These are phyloP conservation scores for Andrena hattorfiana DNA, from an alignment of 2,888 invertebrate genomes.

Conservation along the genomic window DNA sequence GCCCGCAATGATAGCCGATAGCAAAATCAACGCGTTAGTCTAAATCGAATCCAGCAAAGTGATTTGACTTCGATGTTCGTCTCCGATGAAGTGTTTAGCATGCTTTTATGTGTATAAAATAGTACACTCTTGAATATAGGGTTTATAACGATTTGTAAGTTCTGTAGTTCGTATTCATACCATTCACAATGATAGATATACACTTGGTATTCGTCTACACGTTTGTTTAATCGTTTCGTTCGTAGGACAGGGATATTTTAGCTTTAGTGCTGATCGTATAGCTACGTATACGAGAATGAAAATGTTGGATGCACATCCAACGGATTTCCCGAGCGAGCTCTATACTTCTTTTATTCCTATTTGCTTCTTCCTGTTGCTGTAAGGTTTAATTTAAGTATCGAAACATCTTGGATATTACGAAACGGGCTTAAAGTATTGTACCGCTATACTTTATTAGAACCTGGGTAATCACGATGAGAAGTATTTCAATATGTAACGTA, in stretches of 20 bases:
- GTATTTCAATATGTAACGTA: slow-evolving; percentile 42
- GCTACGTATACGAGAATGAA: slow-evolving; percentile 8
- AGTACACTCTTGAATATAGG: slow-evolving; percentile 33
- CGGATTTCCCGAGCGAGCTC: slow-evolving; percentile 7
- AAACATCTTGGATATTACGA: slow-evolving; percentile 11
- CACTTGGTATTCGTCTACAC: slow-evolving; percentile 21
- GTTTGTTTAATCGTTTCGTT: slow-evolving; percentile 24
- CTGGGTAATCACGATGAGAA: slow-evolving; percentile 29
- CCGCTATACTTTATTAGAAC: slow-evolving; percentile 25
- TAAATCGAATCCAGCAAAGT: slow-evolving; percentile 11
- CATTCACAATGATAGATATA: slow-evolving; percentile 23
- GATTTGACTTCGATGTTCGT: slow-evolving; percentile 43
- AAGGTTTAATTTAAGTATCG: slow-evolving; percentile 17
- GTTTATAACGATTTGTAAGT: slow-evolving; percentile 45
- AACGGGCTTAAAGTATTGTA: slow-evolving; percentile 23
- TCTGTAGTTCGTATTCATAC: slow-evolving; percentile 29
- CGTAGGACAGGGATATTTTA: slow-evolving; percentile 20
- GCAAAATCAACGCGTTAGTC: slow-evolving; percentile 9
- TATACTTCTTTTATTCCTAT: slow-evolving; percentile 15
- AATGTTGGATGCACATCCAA: slow-evolving; percentile 17
- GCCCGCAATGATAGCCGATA: slow-evolving; percentile 13
- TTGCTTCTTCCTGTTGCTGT: slow-evolving; percentile 14
- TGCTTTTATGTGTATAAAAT: slow-evolving; percentile 28
- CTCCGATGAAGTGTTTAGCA: slow-evolving; percentile 23
- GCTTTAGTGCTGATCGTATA: slow-evolving; percentile 4